Conservation (phyloP, 2,113 vertebrate genomes). For the Lepus americanus region DNA sequence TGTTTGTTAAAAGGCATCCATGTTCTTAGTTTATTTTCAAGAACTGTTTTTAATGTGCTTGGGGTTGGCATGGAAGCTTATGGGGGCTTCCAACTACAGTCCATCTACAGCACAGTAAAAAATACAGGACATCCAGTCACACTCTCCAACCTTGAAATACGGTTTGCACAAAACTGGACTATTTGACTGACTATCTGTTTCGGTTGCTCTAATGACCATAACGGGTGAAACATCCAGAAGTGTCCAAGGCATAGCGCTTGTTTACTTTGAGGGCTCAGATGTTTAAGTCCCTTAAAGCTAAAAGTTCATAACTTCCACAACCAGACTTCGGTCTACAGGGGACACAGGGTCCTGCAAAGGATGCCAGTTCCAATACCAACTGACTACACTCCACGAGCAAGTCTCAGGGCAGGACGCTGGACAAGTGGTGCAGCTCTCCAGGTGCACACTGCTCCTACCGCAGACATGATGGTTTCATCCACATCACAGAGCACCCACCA, state of each 20-base stretch:
- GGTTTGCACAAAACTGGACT: neutral
- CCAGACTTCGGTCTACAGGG: neutral
- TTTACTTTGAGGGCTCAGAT: neutral
- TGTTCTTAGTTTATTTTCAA: neutral
- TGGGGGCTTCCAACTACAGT: neutral
- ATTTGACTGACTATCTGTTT: rapidly evolving
- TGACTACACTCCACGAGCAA: rapidly evolving
- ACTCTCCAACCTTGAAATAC: neutral
- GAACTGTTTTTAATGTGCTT: neutral
- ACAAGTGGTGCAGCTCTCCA: neutral
- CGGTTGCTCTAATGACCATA: neutral
- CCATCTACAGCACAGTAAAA: neutral
- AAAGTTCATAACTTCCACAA: neutral
- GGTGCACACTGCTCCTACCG: too few species aligned
- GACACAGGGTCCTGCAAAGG: too few species aligned
- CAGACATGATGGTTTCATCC: neutral
- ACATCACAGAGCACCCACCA: too few species aligned
- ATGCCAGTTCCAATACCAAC: too few species aligned
- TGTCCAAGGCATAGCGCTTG: rapidly evolving
- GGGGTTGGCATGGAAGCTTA: neutral
- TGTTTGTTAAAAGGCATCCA: neutral
- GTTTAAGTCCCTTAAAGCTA: neutral
- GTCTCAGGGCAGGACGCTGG: too few species aligned
- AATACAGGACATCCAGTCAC: neutral
- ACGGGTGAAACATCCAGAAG: rapidly evolving